Evolutionary conservation across 2,888 invertebrate genomes (phyloP), one percentile per base, ranked within the genome.

Genomic region (Troides aeacus): DNA sequence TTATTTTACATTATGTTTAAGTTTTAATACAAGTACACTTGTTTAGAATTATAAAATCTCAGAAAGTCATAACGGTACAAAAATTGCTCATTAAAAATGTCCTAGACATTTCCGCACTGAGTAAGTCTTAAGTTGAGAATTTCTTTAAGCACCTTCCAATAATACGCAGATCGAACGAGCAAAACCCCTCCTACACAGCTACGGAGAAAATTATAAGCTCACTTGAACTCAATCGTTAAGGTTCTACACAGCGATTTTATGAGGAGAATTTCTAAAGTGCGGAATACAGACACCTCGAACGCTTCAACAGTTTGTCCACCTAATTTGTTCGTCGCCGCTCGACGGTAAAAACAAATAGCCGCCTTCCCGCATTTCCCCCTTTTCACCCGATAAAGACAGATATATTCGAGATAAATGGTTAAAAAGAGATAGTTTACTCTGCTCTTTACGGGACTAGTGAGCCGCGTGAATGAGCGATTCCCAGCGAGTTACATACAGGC

Each of bases 291-390:
- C 91, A 90, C 90, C 89, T 90, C 89, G 87, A 81, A 85, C 86
- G 87, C 86, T 89, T 88, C 87, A 88, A 89, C 90, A 91, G 92
- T 92, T 91, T 92, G 92, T 90, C 91, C 89, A 90, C 90, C 92
- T 91, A 92, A 92, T 92, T 92, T 92, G 91, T 90, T 90, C 92
- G 88, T 81, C 87, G 88, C 84, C 87, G 87, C 86, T 88, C 89
- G 85, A 84, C 90, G 90, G 90, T 87, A 89, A 91, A 91, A 92
- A 92, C 90, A 92, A 92, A 92, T 91, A 91, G 88, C 85, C 83
- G 81, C 81, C 50, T 85, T 69, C 84, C 85, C 85, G 84, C 84
- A 85, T 87, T 88, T 84, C 87, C 83, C 85, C 83, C 83, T 82
- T 81, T 71, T 83, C 79, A 80, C 79, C 79, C 77, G 87, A 88